A percentile compares a stretch with the other conserved stretches of the same genome.
phyloP scores from a whole-genome alignment of 2,797 vertebrate genomes.

The Lutjanus campechanus region DNA sequence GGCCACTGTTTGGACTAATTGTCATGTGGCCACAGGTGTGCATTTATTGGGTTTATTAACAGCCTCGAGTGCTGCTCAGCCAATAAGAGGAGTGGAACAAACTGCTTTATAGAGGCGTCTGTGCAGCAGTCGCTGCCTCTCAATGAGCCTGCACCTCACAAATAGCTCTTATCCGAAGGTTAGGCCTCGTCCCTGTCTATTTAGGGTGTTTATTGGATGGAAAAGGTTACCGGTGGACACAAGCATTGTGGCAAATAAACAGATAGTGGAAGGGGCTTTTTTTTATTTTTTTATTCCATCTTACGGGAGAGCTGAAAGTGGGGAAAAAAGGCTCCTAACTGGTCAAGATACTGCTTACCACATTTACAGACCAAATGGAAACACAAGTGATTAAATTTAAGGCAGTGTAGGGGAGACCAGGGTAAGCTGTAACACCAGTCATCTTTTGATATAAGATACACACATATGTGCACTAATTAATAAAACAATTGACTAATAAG shows the following conservation, averaged over 20 bases:
- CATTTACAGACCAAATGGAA: slow-evolving; percentile 30
- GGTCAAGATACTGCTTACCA: background rate
- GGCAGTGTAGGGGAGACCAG: background rate
- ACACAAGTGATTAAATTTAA: slow-evolving; percentile 45
- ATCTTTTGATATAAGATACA: too few relatives aligned
- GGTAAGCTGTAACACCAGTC: too few relatives aligned
- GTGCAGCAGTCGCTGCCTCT: slow-evolving; percentile 44
- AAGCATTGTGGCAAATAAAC: slow-evolving; percentile 9
- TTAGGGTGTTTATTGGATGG: slow-evolving; percentile 38
- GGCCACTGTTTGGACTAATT: slow-evolving; percentile 26
- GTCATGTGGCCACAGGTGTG: slow-evolving; percentile 69
- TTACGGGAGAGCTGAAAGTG: background rate
- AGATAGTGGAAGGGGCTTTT: background rate
- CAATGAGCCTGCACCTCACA: slow-evolving; percentile 49
- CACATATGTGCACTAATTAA: too few relatives aligned
- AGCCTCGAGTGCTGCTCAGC: slow-evolving; percentile 35
- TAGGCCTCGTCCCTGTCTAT: slow-evolving; percentile 26
- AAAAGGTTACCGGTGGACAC: slow-evolving; percentile 45
- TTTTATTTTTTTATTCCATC: background rate
- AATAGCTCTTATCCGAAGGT: slow-evolving; percentile 49
- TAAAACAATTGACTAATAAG: too few relatives aligned
- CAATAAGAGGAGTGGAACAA: slow-evolving; percentile 40
- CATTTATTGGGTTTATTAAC: slow-evolving; percentile 39
- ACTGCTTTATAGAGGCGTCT: slow-evolving; percentile 30
- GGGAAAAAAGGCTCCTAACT: slow-evolving; percentile 5